Evolutionary conservation across 2,888 invertebrate species (phyloP).

Genomic region (Pseudoips prasinana): DNA sequence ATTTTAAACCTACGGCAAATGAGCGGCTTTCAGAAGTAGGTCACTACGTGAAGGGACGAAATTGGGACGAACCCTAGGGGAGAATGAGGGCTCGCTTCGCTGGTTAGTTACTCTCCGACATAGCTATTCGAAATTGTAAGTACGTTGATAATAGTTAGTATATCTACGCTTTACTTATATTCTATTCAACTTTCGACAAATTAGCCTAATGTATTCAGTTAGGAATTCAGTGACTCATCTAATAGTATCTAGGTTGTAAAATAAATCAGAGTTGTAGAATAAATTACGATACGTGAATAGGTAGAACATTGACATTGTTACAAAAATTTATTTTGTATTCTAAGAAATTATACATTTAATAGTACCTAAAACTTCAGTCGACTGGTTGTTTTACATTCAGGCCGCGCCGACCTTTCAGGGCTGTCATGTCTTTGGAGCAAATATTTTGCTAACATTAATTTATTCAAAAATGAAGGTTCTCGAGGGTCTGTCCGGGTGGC

Average conservation of each 20-base stretch:
- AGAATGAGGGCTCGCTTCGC: constrained; percentile 48
- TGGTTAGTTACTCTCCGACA: constrained; percentile 43
- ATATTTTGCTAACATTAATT: constrained; percentile 4
- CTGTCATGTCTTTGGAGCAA: not conserved
- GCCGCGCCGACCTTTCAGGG: not conserved
- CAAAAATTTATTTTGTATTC: no score
- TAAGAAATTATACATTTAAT: no score
- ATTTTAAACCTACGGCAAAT: constrained; percentile 72
- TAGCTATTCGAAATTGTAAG: constrained; percentile 38
- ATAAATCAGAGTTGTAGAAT: no score
- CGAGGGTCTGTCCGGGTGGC: not conserved
- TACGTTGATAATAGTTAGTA: not conserved
- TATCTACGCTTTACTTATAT: constrained; percentile 12
- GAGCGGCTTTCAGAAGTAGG: constrained; percentile 72
- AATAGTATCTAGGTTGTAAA: no score
- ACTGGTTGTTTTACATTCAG: no score
- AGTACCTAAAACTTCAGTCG: no score
- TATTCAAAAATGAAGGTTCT: constrained; percentile 1
- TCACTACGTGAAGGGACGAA: constrained; percentile 72
- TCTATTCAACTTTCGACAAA: constrained; percentile 2
- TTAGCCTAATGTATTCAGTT: no score
- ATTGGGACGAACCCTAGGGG: constrained; percentile 73
- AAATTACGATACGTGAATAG: no score
- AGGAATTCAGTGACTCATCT: no score
- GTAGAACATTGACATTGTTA: no score